Base-by-base conservation (phyloP, 2,113 vertebrate genomes). In the Dipodomys ordii region DNA sequence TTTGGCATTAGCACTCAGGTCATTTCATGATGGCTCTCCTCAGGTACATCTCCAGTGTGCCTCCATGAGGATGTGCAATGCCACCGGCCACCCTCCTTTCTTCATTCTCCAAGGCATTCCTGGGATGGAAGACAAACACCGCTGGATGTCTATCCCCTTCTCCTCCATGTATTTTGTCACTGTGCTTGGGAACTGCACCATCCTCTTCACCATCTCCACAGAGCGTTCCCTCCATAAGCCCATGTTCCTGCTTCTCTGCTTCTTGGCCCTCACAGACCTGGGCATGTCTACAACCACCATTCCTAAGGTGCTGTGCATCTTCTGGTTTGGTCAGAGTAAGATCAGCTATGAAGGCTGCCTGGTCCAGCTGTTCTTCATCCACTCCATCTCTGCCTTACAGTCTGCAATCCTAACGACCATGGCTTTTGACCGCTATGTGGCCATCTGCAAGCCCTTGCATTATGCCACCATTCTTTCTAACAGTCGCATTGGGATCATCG, bases 321-420 rank as follows among this genome's bases (percentile, higher is more conserved):
- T 97, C 64, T 97, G 97, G 96, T 89, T 97, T 68, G 88, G 90
- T 4, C 93, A 95, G 80, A 94, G 27, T 49, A 79, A 96, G 72
- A 98, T 98, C 19, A 95, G 95, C 92, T 97, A 88, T 3, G 71
- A 84, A 23, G 95, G 91, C 25, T 98, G 97, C 81, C 92, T 98
- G 16, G 57, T 46, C 19, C 97, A 98, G 90, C 20, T 98, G 57
- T 98, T 97, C 81, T 96, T 97, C 95, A 97, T 98, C 83, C 97
- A 98, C 60, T 94, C 83, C 90, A 94, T 97, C 15, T 96, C 97
- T 0, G 96, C 13, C 15, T 80, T 91, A 60, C 95, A 97, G 88
- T 97, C 97, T 16, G 83, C 95, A 32, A 35, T 97, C 49, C 81
- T 96, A 64, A 88, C 94, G 83, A 91, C 84, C 32, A 95, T 97